Evolutionary conservation across 2,113 vertebrate species (phyloP).

Genomic region (Cettia cetti): DNA sequence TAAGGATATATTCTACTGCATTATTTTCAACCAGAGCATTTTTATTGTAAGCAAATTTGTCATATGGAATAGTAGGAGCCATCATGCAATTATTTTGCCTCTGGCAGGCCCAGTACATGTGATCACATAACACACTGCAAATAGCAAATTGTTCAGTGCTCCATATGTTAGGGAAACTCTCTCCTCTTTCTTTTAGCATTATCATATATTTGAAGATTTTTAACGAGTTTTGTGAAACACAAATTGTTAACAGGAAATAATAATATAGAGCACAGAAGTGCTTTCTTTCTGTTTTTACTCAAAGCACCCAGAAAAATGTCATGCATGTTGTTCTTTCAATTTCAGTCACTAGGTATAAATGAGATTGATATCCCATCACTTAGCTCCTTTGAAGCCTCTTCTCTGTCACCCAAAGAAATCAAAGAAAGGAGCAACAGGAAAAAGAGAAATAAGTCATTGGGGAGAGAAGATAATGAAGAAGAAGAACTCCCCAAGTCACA

Average conservation of each 20-base stretch:
- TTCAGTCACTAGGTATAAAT: constrained; percentile 73
- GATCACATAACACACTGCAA: neutral
- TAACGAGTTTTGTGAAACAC: neutral
- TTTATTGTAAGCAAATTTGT: neutral
- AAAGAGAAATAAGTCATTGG: constrained; percentile 72
- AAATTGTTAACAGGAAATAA: neutral
- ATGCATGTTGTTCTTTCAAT: neutral
- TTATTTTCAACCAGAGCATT: neutral
- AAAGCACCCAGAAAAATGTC: neutral
- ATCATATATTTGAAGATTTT: neutral
- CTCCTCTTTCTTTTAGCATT: neutral
- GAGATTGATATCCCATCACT: constrained; percentile 77
- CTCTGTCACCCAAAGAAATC: constrained; percentile 69
- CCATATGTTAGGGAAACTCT: neutral
- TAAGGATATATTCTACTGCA: neutral
- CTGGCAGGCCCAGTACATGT: neutral
- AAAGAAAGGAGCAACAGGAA: constrained; percentile 72
- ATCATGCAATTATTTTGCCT: neutral
- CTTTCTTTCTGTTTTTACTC: neutral
- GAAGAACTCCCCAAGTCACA: constrained; percentile 74
- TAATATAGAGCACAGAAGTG: neutral
- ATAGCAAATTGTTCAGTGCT: neutral
- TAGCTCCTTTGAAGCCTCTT: constrained; percentile 72
- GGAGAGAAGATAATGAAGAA: constrained; percentile 73
- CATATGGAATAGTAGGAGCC: neutral